These are phyloP conservation scores for Silurus asotus DNA, from an alignment of 2,113 vertebrate genomes.

Conservation along the genomic window DNA sequence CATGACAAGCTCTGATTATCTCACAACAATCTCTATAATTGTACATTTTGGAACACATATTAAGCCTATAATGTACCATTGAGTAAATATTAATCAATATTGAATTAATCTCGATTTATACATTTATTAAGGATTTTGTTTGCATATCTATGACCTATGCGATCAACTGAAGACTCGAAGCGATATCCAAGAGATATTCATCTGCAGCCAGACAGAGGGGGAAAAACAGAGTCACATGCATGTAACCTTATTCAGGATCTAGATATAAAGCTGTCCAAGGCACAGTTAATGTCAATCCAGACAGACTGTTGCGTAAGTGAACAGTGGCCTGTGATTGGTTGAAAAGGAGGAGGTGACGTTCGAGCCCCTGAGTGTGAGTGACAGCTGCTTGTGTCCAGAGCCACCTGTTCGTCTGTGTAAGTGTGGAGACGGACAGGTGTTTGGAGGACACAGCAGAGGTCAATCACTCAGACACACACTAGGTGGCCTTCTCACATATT, in stretches of 20 bases:
- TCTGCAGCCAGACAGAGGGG: background rate
- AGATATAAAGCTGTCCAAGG: background rate
- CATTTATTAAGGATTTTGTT: background rate
- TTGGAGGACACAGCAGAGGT: background rate
- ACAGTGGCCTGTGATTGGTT: conserved; percentile 35
- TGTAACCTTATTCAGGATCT: background rate
- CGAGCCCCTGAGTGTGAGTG: conserved; percentile 20
- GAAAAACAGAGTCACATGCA: background rate
- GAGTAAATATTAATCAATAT: background rate
- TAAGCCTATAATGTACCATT: too few relatives aligned
- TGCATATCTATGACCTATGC: background rate
- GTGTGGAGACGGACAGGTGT: conserved; percentile 10
- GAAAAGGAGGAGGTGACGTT: conserved; percentile 4
- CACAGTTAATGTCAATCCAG: conserved; percentile 3
- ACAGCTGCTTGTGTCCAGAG: conserved; percentile 25
- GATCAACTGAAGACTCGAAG: background rate
- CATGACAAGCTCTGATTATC: background rate
- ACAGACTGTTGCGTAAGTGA: background rate
- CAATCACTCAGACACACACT: conserved; percentile 20
- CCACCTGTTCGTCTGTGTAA: background rate
- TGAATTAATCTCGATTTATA: background rate
- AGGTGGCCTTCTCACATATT: background rate
- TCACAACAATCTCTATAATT: background rate
- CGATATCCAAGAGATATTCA: background rate
- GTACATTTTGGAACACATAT: background rate